Percentiles rank a stretch among this genome's conserved stretches.
phyloP scores from a whole-genome alignment of 2,113 vertebrate genomes.

The Pipa parva region DNA sequence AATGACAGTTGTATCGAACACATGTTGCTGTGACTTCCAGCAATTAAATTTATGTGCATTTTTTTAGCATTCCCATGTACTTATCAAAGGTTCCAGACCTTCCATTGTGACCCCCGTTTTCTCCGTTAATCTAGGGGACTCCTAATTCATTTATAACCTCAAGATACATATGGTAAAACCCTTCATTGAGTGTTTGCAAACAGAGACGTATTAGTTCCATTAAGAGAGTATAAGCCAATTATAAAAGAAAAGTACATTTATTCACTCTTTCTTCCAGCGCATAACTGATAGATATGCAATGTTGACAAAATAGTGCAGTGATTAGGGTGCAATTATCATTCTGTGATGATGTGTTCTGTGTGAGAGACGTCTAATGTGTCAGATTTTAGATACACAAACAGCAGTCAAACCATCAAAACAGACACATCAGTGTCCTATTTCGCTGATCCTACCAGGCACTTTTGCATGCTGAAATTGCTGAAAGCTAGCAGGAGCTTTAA shows the following conservation, averaged over 20 bases:
- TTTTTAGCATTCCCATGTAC: too few relatives aligned
- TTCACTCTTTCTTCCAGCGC: slow-evolving; percentile 18
- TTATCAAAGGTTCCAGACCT: too few relatives aligned
- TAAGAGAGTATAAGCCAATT: neutral
- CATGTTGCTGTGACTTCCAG: too few relatives aligned
- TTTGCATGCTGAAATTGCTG: slow-evolving; percentile 41
- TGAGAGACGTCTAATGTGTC: slow-evolving; percentile 50
- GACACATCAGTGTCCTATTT: slow-evolving; percentile 55
- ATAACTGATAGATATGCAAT: slow-evolving; percentile 21
- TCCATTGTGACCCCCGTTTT: too few relatives aligned
- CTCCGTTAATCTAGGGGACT: too few relatives aligned
- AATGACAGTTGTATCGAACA: too few relatives aligned
- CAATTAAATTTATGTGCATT: too few relatives aligned
- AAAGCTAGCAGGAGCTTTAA: slow-evolving; percentile 43
- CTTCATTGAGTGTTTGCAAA: slow-evolving; percentile 13
- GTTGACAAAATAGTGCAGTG: slow-evolving; percentile 36
- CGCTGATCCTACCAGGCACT: slow-evolving; percentile 53
- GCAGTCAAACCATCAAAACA: slow-evolving; percentile 41
- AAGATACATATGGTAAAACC: too few relatives aligned
- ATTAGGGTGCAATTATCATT: slow-evolving; percentile 53
- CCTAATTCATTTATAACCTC: too few relatives aligned
- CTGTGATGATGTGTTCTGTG: slow-evolving; percentile 43
- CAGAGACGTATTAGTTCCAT: neutral
- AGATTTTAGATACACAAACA: slow-evolving; percentile 53
- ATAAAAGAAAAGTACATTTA: neutral